Conservation (phyloP, 2,888 invertebrate species). For the Phymatocera aterrima region DNA sequence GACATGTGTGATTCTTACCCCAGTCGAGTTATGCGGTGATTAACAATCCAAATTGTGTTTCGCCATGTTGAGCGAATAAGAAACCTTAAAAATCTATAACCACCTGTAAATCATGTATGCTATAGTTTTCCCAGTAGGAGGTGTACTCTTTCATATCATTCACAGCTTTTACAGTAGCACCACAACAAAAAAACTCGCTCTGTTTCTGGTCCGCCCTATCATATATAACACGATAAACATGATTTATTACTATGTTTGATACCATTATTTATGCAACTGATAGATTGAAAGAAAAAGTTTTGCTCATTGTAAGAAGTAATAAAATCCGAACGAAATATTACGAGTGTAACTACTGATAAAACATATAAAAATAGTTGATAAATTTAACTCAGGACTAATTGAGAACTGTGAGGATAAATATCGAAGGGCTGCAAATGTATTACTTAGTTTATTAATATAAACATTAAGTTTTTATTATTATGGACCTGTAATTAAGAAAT, state of each 20-base stretch:
- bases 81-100: too few species aligned
- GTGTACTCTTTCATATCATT: too few species aligned
- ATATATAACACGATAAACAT: too few species aligned
- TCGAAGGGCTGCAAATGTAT: background rate
- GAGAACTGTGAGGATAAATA: background rate
- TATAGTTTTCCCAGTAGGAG: too few species aligned
- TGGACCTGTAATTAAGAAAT: background rate
- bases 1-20: too few species aligned
- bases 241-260: conserved; percentile 19
- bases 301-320: background rate
- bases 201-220: too few species aligned
- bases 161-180: too few species aligned
- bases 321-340: conserved; percentile 9
- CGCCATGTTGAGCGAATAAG: too few species aligned
- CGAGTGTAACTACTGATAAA: background rate
- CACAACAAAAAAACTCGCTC: too few species aligned
- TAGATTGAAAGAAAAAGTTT: conserved; percentile 11
- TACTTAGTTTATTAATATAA: conserved; percentile 5
- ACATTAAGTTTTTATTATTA: conserved; percentile 18
- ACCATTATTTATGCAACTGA: conserved; percentile 15
- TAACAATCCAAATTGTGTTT: too few species aligned
- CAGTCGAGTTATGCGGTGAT: too few species aligned
- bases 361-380: conserved; percentile 16
- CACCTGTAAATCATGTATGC: too few species aligned
- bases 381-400: conserved; percentile 33